These are phyloP conservation scores for Circaetus gallicus DNA, from an alignment of 2,113 vertebrate species.

Conservation along the genomic window DNA sequence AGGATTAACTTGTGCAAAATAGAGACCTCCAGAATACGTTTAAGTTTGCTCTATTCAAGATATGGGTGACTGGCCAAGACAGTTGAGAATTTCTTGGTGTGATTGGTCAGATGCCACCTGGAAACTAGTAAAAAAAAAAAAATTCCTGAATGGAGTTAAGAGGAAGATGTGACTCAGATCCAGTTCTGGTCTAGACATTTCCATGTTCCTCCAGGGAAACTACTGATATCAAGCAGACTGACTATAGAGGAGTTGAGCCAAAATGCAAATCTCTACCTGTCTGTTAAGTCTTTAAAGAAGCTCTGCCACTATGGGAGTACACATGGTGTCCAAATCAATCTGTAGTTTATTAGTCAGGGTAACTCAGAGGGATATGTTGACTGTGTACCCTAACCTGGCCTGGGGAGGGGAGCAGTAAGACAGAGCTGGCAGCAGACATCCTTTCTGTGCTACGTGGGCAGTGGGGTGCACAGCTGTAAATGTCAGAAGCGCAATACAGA, in stretches of 20 bases:
- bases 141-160: neutral
- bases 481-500: neutral
- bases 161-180: neutral
- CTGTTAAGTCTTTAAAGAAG: neutral
- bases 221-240: neutral
- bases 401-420: neutral
- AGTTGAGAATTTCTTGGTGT: fast-evolving
- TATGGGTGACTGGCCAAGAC: neutral
- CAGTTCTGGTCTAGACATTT: neutral
- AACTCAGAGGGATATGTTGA: neutral
- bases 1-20: neutral
- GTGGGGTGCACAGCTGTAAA: neutral
- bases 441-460: neutral
- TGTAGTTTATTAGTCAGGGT: neutral
- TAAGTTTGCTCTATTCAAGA: neutral
- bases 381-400: neutral
- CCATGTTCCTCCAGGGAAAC: neutral
- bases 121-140: neutral
- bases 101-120: neutral
- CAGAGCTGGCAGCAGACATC: neutral
- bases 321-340: neutral
- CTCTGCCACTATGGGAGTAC: neutral
- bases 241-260: neutral
- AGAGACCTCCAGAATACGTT: neutral
- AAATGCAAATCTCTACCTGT: neutral